Conservation (phyloP, 2,797 vertebrate species). For the Paratrypauchen microcephalus region DNA sequence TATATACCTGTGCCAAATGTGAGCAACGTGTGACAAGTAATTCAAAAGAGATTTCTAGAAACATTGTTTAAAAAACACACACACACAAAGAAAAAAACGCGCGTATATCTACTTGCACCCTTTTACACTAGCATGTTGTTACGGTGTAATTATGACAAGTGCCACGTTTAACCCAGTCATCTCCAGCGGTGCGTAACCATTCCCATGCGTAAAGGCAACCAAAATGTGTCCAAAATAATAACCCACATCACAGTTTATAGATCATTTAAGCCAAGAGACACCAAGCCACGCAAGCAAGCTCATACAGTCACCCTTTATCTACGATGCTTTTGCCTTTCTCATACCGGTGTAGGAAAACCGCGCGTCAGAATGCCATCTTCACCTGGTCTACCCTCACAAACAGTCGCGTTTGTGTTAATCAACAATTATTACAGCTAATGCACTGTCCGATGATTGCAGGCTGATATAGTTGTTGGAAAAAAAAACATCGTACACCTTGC, state of each 20-base stretch:
- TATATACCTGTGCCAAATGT: no score
- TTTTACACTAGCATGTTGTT: not conserved
- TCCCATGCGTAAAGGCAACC: not conserved
- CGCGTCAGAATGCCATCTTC: no score
- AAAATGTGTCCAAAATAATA: not conserved
- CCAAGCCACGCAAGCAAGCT: conserved; percentile 65
- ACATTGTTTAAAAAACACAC: not conserved
- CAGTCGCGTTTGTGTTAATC: not conserved
- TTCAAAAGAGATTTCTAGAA: no score
- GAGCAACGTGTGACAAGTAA: no score
- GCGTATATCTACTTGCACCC: not conserved
- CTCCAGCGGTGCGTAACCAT: not conserved
- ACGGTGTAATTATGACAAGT: not conserved
- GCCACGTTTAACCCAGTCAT: conserved; percentile 32
- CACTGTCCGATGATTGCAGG: not conserved
- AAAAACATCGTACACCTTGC: conserved; percentile 45
- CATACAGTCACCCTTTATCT: conserved; percentile 63
- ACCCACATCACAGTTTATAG: not conserved
- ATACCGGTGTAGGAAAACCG: conserved; percentile 12
- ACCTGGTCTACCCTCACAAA: not conserved
- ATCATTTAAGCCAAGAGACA: conserved; percentile 3
- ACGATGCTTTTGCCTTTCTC: conserved; percentile 3
- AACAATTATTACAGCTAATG: not conserved
- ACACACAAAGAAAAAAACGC: not conserved
- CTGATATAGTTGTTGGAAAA: conserved; percentile 22